These are phyloP conservation scores for Megaceryle alcyon DNA, from an alignment of 2,797 vertebrate species.

Conservation along the genomic window DNA sequence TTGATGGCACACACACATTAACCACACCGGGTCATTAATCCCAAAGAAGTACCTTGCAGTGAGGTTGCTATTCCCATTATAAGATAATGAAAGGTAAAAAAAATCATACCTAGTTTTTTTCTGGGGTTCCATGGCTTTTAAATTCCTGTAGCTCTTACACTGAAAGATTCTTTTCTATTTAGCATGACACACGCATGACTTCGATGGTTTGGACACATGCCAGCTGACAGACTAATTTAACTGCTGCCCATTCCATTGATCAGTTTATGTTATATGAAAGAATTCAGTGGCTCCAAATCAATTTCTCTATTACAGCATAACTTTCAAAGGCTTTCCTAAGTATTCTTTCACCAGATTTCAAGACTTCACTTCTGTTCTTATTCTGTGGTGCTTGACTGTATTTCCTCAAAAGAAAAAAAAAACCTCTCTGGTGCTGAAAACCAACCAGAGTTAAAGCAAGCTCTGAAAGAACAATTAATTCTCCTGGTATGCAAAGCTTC, in stretches of 20 bases:
- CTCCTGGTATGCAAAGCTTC: neutral
- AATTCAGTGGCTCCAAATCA: neutral
- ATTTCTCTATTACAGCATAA: neutral
- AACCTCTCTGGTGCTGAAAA: neutral
- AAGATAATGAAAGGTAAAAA: constrained; percentile 52
- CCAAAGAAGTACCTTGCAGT: constrained; percentile 31
- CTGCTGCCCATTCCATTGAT: neutral
- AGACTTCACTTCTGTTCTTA: neutral
- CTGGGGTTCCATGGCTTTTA: neutral
- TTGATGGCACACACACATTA: constrained; percentile 58
- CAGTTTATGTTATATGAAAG: constrained; percentile 9
- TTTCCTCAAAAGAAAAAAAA: neutral
- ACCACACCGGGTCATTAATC: constrained; percentile 56
- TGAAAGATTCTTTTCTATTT: constrained; percentile 28
- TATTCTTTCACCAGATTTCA: neutral
- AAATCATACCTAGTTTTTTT: constrained; percentile 3
- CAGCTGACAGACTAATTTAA: constrained; percentile 37
- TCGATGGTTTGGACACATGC: neutral
- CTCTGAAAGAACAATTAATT: neutral
- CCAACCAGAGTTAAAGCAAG: neutral
- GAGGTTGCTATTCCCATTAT: neutral
- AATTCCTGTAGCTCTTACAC: neutral
- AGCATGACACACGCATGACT: constrained; percentile 28
- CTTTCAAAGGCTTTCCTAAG: neutral
- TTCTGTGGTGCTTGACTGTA: neutral